These are phyloP conservation scores for Mythimna impura DNA, from an alignment of 2,888 invertebrate genomes.

Conservation along the genomic window DNA sequence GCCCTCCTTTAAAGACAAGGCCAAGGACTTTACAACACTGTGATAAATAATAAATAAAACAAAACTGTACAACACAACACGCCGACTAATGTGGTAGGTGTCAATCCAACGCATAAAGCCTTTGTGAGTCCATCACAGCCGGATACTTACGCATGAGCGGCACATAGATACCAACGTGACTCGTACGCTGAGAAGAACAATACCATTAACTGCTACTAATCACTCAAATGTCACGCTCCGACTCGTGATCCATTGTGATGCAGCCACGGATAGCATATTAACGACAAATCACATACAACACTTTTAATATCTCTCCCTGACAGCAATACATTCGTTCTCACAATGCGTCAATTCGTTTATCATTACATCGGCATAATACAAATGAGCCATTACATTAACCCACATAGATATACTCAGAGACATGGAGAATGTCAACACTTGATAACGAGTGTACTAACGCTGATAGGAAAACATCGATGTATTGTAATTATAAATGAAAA, in stretches of 20 bases:
- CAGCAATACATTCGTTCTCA: slow-evolving; percentile 17
- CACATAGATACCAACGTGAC: slow-evolving; percentile 51
- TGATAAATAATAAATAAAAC: slow-evolving; percentile 45
- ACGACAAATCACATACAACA: slow-evolving; percentile 31
- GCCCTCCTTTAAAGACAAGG: slow-evolving; percentile 56
- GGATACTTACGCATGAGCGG: slow-evolving; percentile 37
- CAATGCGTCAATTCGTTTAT: slow-evolving; percentile 51
- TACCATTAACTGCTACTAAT: slow-evolving; percentile 53
- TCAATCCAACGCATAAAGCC: slow-evolving; percentile 33
- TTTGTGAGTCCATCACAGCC: slow-evolving; percentile 42
- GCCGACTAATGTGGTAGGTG: slow-evolving; percentile 39
- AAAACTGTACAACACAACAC: slow-evolving; percentile 16
- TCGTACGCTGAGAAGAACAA: slow-evolving; percentile 48
- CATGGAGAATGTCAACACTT: slow-evolving; percentile 52
- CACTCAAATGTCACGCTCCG: slow-evolving; percentile 49
- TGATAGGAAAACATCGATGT: slow-evolving; percentile 49
- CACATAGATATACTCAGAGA: slow-evolving; percentile 61
- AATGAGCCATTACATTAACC: slow-evolving; percentile 65
- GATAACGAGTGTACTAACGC: slow-evolving; percentile 46
- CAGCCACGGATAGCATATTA: slow-evolving; percentile 44
- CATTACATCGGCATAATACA: slow-evolving; percentile 47
- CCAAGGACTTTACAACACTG: slow-evolving; percentile 47
- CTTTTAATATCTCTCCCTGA: slow-evolving; percentile 20
- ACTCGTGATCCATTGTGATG: slow-evolving; percentile 52
- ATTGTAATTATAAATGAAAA: slow-evolving; percentile 41